Percentiles rank a stretch among this genome's conserved stretches.
These are phyloP conservation scores for Acanthurus leucopareius DNA, from an alignment of 2,797 vertebrate genomes.

Conservation along the genomic window DNA sequence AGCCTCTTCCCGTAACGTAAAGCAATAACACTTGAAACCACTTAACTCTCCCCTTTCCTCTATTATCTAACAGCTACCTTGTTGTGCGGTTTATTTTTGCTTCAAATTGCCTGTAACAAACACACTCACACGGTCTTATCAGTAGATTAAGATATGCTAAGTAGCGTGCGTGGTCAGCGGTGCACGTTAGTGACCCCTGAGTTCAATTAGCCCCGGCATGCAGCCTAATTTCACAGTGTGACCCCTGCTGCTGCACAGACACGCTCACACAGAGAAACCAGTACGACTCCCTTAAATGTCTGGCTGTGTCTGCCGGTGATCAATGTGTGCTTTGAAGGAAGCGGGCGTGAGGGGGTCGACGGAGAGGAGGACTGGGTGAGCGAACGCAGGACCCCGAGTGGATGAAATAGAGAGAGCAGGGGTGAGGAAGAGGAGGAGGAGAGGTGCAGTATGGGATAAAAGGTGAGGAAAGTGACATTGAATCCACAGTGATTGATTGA, in stretches of 20 bases:
- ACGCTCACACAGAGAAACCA: conserved; percentile 35
- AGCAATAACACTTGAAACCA: conserved; percentile 47
- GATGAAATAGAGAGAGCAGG: neutral
- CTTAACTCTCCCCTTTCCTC: conserved; percentile 28
- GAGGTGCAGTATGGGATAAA: conserved; percentile 30
- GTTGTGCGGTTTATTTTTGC: conserved; percentile 50
- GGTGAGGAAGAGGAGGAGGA: conserved; percentile 18
- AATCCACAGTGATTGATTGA: conserved; percentile 63
- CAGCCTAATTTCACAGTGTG: conserved; percentile 72
- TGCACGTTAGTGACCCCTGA: conserved; percentile 67
- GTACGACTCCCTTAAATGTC: conserved; percentile 43
- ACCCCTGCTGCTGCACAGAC: conserved; percentile 62
- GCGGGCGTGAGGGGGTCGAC: neutral
- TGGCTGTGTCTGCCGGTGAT: conserved; percentile 57
- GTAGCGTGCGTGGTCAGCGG: conserved; percentile 57
- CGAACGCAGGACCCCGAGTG: conserved; percentile 28
- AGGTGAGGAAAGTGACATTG: conserved; percentile 57
- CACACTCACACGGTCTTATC: conserved; percentile 68
- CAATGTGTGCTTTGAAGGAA: conserved; percentile 63
- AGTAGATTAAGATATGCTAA: conserved; percentile 67
- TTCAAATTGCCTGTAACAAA: conserved; percentile 59
- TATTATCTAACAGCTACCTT: conserved; percentile 38
- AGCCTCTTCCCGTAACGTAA: conserved; percentile 35
- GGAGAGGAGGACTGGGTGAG: conserved; percentile 24
- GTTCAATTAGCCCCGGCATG: conserved; percentile 77